A percentile compares a stretch with the other conserved stretches of the same genome.
phyloP scores from a whole-genome alignment of 2,797 vertebrate genomes.

The Coracias cyanogaster region DNA sequence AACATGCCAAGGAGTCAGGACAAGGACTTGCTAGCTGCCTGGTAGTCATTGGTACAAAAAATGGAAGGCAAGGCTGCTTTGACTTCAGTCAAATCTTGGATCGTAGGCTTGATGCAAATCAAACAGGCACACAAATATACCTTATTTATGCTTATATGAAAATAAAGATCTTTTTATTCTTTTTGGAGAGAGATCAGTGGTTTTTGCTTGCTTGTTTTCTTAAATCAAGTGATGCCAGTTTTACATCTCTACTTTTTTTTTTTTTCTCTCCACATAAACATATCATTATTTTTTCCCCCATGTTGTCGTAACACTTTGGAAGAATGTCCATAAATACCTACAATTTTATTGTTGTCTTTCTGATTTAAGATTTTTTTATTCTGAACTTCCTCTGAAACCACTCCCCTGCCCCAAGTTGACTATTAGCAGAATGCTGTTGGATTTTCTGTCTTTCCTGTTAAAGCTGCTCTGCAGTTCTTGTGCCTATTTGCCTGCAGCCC shows the following conservation, averaged over 20 bases:
- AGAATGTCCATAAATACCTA: not conserved
- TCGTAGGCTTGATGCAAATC: not conserved
- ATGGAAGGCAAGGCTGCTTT: not conserved
- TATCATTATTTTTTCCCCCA: fast-evolving
- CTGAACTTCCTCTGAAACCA: not conserved
- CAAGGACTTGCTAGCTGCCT: too few species aligned
- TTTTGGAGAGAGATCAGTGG: not conserved
- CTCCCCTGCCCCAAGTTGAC: not conserved
- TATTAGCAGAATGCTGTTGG: not conserved
- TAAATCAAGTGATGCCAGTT: not conserved
- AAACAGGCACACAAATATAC: not conserved
- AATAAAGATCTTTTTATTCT: not conserved
- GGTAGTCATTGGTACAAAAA: not conserved
- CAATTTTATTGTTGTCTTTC: not conserved
- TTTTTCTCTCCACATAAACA: fast-evolving
- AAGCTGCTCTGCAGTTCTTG: not conserved
- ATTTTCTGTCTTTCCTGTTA: not conserved
- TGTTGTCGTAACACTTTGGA: not conserved
- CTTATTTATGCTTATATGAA: not conserved
- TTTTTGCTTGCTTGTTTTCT: not conserved
- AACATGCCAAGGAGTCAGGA: too few species aligned
- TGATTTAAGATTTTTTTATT: not conserved
- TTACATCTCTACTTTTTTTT: not conserved
- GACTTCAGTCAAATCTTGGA: not conserved
- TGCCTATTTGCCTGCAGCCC: not conserved